These are phyloP conservation scores for Helobdella robusta DNA, from an alignment of 2,888 invertebrate species.

Conservation along the genomic window DNA sequence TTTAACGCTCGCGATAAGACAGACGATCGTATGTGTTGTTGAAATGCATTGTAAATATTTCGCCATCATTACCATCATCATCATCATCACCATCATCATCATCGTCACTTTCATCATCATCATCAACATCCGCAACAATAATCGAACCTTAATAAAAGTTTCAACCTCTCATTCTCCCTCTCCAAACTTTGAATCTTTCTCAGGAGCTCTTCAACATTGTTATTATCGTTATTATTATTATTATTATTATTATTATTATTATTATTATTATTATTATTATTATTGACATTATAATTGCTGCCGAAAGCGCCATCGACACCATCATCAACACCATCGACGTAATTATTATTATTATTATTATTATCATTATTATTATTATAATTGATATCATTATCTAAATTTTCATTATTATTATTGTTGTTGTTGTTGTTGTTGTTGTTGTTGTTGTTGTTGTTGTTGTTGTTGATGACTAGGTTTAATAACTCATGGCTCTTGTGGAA, in stretches of 20 bases:
- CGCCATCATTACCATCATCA: neutral
- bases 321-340: neutral
- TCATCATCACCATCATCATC: constrained; percentile 5
- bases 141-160: too few species aligned
- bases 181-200: too few species aligned
- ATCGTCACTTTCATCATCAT: neutral
- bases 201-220: too few species aligned
- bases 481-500: constrained; percentile 55
- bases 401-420: neutral
- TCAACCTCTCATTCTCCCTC: too few species aligned
- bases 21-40: neutral
- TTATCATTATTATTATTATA: neutral
- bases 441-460: constrained; percentile 42
- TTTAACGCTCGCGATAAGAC: neutral
- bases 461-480: too few species aligned
- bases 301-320: neutral
- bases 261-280: neutral
- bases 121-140: neutral
- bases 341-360: neutral
- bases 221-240: neutral
- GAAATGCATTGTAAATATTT: neutral
- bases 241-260: neutral
- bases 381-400: neutral
- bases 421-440: neutral
- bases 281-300: neutral